Evolutionary conservation across 2,797 vertebrate species (phyloP), one percentile per base, ranked within the genome.

Genomic region (Bovichtus diacanthus): DNA sequence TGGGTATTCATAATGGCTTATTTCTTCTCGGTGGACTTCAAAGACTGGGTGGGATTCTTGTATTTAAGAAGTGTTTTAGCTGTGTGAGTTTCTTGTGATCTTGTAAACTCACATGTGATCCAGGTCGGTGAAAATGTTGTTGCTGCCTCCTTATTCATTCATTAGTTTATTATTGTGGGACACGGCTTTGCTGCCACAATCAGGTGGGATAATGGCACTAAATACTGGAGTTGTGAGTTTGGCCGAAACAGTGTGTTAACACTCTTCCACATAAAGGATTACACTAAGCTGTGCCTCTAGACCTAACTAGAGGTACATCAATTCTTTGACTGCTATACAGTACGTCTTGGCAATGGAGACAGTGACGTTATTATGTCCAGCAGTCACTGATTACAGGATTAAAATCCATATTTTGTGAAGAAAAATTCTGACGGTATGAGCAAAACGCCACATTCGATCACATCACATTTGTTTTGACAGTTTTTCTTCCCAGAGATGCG

Each of bases 141-240:
- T 63, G 11, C 44, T 16, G 12, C n/a, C 21, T 69, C 5, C 25
- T 21, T 56, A 27, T 54, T 53, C 13, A 46, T 46, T 56, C 31
- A 25, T 63, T 34, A 16, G 23, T 70, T 23, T 18, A 51, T 34
- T 58, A 64, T 38, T 63, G 21, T 1, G 0, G 6, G 8, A 1
- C 1, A 5, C 41, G 23, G n/a, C 34, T 27, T 41, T 53, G 16
- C 31, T 44, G 9, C 60, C 49, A 18, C 49, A 27, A 31, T 41
- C 16, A 25, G 18, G 18, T 68, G 34, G 27, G 39, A 60, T 64
- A n/a, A 29, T 49, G 31, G 23, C 6, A 1, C 13, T 31, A 39
- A 60, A 47, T 76, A 56, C 66, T 31, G 50, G 41, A 50, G 51
- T 31, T 34, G 25, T 64, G 70, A 61, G 31, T 76, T 58, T 72